Conservation (phyloP, 2,888 invertebrate species). For the Hydropsyche betteni region DNA sequence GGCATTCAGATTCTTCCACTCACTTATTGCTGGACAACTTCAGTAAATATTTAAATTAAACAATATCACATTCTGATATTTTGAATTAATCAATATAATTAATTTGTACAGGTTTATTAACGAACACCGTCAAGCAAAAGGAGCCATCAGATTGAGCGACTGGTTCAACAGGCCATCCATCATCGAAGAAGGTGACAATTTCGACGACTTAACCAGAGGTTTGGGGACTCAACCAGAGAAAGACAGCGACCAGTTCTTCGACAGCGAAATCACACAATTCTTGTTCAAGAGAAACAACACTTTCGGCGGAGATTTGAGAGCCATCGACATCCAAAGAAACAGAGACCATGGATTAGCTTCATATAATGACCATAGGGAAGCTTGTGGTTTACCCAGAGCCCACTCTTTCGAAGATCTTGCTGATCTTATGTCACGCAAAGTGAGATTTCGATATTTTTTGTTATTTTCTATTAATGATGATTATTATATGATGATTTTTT, state of each 20-base stretch:
- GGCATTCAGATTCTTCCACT: slow-evolving; percentile 79
- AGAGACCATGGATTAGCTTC: slow-evolving; percentile 86
- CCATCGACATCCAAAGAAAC: slow-evolving; percentile 85
- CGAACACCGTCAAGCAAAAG: slow-evolving; percentile 66
- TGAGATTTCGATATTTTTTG: slow-evolving; percentile 55
- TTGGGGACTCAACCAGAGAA: slow-evolving; percentile 80
- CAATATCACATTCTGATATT: not conserved
- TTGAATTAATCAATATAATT: not conserved
- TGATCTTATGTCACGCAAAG: slow-evolving; percentile 73
- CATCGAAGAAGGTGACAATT: slow-evolving; percentile 71
- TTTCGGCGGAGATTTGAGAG: slow-evolving; percentile 82
- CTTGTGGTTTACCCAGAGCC: slow-evolving; percentile 78
- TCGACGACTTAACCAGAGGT: slow-evolving; percentile 79
- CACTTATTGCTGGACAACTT: slow-evolving; percentile 73
- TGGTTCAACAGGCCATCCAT: slow-evolving; percentile 75
- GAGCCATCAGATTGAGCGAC: slow-evolving; percentile 73
- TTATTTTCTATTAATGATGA: not conserved
- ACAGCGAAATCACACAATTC: slow-evolving; percentile 72
- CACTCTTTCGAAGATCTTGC: slow-evolving; percentile 74
- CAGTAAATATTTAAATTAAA: slow-evolving; percentile 65
- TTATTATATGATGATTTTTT: slow-evolving; percentile 33
- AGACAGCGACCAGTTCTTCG: slow-evolving; percentile 80
- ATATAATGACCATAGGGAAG: slow-evolving; percentile 80
- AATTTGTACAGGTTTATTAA: slow-evolving; percentile 64
- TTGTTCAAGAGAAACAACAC: slow-evolving; percentile 69